Evolutionary conservation across 92 coral and sea anemone species (phyloP).

Genomic region (Zoanthus sansibaricus): DNA sequence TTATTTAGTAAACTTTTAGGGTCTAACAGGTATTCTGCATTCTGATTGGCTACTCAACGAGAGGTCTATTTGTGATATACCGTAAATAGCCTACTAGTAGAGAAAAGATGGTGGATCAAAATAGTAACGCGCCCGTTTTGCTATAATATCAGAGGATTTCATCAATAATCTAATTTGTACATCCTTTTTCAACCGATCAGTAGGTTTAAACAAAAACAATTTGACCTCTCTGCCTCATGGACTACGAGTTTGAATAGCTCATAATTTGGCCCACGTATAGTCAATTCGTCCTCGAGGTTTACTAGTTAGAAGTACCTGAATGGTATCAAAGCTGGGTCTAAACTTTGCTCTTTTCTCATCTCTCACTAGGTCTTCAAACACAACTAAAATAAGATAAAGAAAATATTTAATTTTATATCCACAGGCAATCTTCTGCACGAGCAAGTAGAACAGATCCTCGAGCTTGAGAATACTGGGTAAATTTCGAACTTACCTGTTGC

Average conservation of each 20-base stretch:
- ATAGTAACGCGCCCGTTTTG: too few species aligned
- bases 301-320: constrained; percentile 71
- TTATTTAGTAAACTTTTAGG: too few species aligned
- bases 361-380: constrained; percentile 83
- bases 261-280: not conserved
- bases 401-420: not conserved
- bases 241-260: not conserved
- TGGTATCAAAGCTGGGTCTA: constrained; percentile 85
- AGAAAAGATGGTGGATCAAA: too few species aligned
- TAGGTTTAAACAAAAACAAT: too few species aligned
- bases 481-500: constrained; percentile 73
- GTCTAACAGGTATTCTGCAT: too few species aligned
- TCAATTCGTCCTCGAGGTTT: not conserved
- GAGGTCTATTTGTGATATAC: too few species aligned
- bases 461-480: constrained; percentile 3
- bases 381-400: constrained; percentile 52
- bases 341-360: constrained; percentile 93
- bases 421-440: constrained; percentile 9
- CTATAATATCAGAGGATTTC: too few species aligned
- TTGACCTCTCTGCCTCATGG: too few species aligned
- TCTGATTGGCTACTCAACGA: too few species aligned
- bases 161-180: too few species aligned
- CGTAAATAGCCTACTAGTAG: too few species aligned
- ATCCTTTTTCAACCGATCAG: too few species aligned
- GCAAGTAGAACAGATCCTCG: constrained; percentile 29